phyloP scores from a whole-genome alignment of 2,888 invertebrate species.

The Pandemis heparana region DNA sequence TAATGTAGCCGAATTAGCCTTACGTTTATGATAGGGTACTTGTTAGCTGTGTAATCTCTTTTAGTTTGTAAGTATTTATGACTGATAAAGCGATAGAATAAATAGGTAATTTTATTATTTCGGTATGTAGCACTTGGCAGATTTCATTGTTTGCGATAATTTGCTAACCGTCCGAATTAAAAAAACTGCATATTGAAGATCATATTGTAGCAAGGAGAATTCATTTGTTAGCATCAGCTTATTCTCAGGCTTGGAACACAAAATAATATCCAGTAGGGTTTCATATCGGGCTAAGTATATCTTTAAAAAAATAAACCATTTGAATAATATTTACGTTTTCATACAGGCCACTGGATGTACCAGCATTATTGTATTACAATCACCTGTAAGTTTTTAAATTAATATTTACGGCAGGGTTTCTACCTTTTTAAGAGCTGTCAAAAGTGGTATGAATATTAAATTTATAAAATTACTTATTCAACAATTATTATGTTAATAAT shows the following conservation, averaged over 20 bases:
- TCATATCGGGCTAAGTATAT: neutral
- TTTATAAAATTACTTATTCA: conserved; percentile 11
- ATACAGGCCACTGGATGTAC: neutral
- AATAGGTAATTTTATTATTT: neutral
- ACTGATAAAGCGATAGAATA: conserved; percentile 30
- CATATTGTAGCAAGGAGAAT: conserved; percentile 19
- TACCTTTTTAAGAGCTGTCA: conserved; percentile 3
- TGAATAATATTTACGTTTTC: neutral
- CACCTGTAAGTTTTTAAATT: neutral
- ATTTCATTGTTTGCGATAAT: conserved; percentile 29
- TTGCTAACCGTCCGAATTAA: conserved; percentile 37
- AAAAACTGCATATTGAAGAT: conserved; percentile 7
- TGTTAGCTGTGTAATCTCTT: conserved; percentile 19
- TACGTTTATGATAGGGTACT: conserved; percentile 16
- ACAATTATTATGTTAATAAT: conserved; percentile 33
- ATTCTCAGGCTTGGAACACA: conserved; percentile 7
- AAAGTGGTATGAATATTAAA: conserved; percentile 12
- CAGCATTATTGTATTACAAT: neutral
- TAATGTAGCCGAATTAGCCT: conserved; percentile 30
- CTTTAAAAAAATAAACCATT: neutral
- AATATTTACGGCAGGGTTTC: neutral
- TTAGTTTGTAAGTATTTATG: conserved; percentile 25
- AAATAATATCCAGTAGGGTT: neutral
- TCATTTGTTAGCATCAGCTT: conserved; percentile 9
- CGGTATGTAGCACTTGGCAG: conserved; percentile 10